Evolutionary conservation across 2,888 invertebrate genomes (phyloP).

Genomic region (Seladonia tumulorum): DNA sequence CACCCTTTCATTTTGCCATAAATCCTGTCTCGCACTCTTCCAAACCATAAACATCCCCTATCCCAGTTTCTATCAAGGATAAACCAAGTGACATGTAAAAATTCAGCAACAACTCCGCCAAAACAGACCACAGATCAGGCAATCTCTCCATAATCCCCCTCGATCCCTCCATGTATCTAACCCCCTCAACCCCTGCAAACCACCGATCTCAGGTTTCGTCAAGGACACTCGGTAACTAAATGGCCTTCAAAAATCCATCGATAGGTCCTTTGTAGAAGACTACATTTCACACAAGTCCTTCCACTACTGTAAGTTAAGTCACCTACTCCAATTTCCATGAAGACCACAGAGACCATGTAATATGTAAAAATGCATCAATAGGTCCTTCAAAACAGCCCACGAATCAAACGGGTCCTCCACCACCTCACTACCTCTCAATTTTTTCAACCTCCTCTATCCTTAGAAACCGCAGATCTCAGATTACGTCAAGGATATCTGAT

Average conservation of each 20-base stretch:
- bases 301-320: no score
- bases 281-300: no score
- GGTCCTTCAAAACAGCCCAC: not conserved
- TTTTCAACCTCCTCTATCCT: no score
- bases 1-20: not conserved
- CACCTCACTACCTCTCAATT: no score
- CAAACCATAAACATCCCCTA: not conserved
- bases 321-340: no score
- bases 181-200: constrained; percentile 3
- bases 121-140: not conserved
- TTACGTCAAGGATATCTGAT: no score
- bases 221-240: constrained; percentile 16
- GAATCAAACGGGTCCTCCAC: no score
- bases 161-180: not conserved
- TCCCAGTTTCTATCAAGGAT: not conserved
- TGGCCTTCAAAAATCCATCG: no score
- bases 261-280: no score
- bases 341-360: not conserved
- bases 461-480: no score
- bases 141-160: not conserved
- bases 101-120: no score
- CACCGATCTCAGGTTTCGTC: not conserved
- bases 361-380: not conserved
- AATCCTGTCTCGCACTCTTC: not conserved
- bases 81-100: no score